These are phyloP conservation scores for Siniperca obscura DNA, from an alignment of 2,797 vertebrate genomes.

Conservation along the genomic window DNA sequence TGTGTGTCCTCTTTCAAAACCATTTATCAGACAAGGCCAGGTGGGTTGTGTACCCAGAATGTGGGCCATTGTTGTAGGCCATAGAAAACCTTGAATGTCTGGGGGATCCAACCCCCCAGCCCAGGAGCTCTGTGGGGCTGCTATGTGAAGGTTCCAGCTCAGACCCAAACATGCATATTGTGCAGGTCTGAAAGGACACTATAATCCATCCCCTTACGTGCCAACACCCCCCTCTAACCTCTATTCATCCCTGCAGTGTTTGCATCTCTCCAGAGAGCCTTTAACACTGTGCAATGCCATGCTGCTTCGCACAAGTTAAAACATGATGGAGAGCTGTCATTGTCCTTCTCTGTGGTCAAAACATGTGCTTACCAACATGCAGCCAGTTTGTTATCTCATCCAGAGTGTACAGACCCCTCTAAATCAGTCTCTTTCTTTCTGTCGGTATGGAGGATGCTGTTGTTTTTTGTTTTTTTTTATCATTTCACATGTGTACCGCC, in stretches of 20 bases:
- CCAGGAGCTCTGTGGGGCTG: slow-evolving; percentile 66
- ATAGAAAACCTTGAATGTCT: slow-evolving; percentile 71
- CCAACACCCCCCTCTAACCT: slow-evolving; percentile 70
- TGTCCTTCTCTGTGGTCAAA: slow-evolving; percentile 70
- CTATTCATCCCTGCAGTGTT: slow-evolving; percentile 76
- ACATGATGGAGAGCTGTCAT: slow-evolving; percentile 77
- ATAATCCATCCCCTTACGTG: slow-evolving; percentile 80
- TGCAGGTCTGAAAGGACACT: slow-evolving; percentile 79
- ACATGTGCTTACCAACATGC: slow-evolving; percentile 61
- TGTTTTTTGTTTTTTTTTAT: slow-evolving; percentile 76
- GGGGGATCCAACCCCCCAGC: slow-evolving; percentile 61
- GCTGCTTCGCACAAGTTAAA: slow-evolving; percentile 67
- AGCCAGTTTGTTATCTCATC: slow-evolving; percentile 68
- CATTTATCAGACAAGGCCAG: slow-evolving; percentile 83
- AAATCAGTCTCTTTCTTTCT: slow-evolving; percentile 40
- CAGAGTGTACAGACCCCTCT: slow-evolving; percentile 32
- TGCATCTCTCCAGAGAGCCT: slow-evolving; percentile 73
- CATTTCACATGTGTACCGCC: slow-evolving; percentile 62
- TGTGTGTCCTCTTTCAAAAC: slow-evolving; percentile 67
- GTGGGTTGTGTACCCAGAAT: slow-evolving; percentile 80
- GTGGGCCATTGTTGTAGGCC: slow-evolving; percentile 79
- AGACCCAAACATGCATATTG: slow-evolving; percentile 80
- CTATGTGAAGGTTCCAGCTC: slow-evolving; percentile 66
- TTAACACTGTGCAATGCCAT: slow-evolving; percentile 59
- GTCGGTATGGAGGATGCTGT: slow-evolving; percentile 20